Evolutionary conservation across 2,113 vertebrate species (phyloP), one percentile per base, ranked within the genome.

Genomic region (Ammodramus savannarum): DNA sequence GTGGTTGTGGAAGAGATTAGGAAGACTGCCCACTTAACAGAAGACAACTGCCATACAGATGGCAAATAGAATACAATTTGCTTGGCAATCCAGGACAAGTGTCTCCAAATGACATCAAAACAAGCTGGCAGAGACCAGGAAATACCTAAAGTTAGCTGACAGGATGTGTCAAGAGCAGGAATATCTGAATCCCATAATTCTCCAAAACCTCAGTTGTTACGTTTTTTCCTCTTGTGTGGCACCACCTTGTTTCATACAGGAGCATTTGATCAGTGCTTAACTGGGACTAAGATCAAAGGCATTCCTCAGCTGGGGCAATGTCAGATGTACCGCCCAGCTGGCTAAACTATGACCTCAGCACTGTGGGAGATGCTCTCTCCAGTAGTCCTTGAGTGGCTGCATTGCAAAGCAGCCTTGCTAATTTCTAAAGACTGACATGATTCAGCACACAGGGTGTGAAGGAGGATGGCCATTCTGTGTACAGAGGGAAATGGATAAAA

Each of bases 71-170:
- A 52, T 29, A 29, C 16, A 52, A 29, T 52, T 52, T 29, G 16
- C 16, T 29, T 18, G 51, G 51, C 51, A 52, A 52, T 52, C 16
- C 51, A 29, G 26, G 27, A 52, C 51, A 52, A 52, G 16, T 49
- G 5, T 52, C 54, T 76, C 52, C 62, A 75, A 59, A 67, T 23
- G 25, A 5, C 34, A 49, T 58, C n/a, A 62, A 74, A 91, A 54
- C 0, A 1, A 54, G 11, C 9, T 58, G 13, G 13, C 11, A 54
- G 65, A 52, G 23, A 44, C 16, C 0, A 4, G 20, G 8, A 26
- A 81, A n/a, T 54, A 6, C 5, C 73, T 66, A 5, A 14, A 54
- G 7, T n/a, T 62, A 71, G 20, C 16, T 23, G 41, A 25, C 8
- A 54, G 31, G 22, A 68, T 68, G 22, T n/a, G 31, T 18, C 43